phyloP scores from a whole-genome alignment of 2,113 vertebrate genomes.

The Eurypyga helias region DNA sequence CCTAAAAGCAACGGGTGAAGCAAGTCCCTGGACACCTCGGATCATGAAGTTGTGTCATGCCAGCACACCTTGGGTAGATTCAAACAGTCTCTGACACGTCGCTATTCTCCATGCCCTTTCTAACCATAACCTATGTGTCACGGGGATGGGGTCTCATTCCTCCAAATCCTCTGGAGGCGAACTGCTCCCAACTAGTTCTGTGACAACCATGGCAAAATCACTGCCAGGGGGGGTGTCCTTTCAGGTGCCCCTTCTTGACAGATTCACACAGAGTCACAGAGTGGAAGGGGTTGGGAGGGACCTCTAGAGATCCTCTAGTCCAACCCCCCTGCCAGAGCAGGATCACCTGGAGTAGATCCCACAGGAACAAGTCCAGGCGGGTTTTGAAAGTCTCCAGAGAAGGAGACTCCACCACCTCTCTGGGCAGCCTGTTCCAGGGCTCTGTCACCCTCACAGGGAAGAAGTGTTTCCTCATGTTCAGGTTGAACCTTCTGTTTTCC shows the following conservation, averaged over 20 bases:
- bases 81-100: not conserved
- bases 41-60: rapidly evolving
- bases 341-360: no score
- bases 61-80: not conserved
- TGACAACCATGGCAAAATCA: not conserved
- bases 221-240: rapidly evolving
- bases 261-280: no score
- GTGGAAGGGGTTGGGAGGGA: no score
- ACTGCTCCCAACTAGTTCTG: not conserved
- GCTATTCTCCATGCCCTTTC: not conserved
- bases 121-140: rapidly evolving
- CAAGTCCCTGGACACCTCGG: not conserved
- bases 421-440: no score
- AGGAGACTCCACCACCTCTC: no score
- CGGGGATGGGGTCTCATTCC: not conserved
- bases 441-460: no score
- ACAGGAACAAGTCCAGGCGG: no score
- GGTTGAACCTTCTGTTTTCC: no score
- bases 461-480: no score
- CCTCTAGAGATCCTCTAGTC: no score
- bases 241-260: not conserved
- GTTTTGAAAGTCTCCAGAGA: no score
- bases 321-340: no score
- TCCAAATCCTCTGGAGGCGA: not conserved
- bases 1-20: not conserved